phyloP scores from a whole-genome alignment of 1,140 invertebrate genomes.

The Oryzaephilus surinamensis region DNA sequence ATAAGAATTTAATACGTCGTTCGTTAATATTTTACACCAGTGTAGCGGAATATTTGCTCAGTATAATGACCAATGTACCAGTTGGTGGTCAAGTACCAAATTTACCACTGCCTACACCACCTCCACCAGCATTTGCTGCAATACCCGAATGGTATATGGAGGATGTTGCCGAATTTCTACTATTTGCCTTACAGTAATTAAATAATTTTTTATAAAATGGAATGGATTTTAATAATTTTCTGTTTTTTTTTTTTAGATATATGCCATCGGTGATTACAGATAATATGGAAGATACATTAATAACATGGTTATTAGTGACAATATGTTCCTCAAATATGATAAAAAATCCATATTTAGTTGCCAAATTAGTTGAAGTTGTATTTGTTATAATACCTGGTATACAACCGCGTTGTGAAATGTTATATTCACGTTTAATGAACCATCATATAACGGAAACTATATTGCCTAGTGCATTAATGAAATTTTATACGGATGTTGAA shows the following conservation, averaged over 20 bases:
- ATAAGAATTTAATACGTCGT: slow-evolving; percentile 65
- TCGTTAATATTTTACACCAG: slow-evolving; percentile 79
- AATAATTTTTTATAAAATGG: slow-evolving; percentile 1
- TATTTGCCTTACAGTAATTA: slow-evolving; percentile 87
- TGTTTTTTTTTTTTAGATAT: slow-evolving; percentile 49
- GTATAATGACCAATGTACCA: slow-evolving; percentile 44
- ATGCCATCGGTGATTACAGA: slow-evolving; percentile 63
- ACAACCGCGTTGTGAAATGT: slow-evolving; percentile 49
- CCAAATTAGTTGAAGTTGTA: slow-evolving; percentile 89
- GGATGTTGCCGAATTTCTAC: slow-evolving; percentile 89
- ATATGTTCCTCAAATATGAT: slow-evolving; percentile 85
- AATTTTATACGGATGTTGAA: slow-evolving; percentile 98
- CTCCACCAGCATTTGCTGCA: slow-evolving; percentile 69
- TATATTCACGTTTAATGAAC: slow-evolving; percentile 57
- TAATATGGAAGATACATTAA: slow-evolving; percentile 69
- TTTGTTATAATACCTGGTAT: slow-evolving; percentile 84
- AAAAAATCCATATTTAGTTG: slow-evolving; percentile 91
- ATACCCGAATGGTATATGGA: slow-evolving; percentile 95
- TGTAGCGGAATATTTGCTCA: slow-evolving; percentile 67
- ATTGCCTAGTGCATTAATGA: slow-evolving; percentile 85
- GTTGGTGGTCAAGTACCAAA: slow-evolving; percentile 28
- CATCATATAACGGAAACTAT: slow-evolving; percentile 75
- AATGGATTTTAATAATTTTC: not conserved
- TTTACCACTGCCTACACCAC: slow-evolving; percentile 45
- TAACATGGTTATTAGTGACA: slow-evolving; percentile 79